A percentile compares a stretch with the other conserved stretches of the same genome.
Evolutionary conservation across 2,888 invertebrate genomes (phyloP).

Genomic region (Ferrisia virgata): DNA sequence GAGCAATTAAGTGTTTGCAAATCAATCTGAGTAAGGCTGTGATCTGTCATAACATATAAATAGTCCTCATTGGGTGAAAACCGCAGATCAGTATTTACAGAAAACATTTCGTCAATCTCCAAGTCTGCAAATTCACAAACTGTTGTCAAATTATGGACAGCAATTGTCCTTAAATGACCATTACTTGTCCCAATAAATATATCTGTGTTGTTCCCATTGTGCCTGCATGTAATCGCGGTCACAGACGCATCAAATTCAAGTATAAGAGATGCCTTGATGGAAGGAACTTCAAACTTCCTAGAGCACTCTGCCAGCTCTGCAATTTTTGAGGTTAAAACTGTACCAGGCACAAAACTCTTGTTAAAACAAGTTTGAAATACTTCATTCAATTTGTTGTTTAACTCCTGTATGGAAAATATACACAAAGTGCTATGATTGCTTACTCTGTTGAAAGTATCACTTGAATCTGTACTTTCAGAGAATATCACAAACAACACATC

Average conservation of each 20-base stretch:
- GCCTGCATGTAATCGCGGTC: conserved; percentile 89
- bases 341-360: no score
- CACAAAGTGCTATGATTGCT: conserved; percentile 72
- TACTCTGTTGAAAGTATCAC: conserved; percentile 60
- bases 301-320: conserved; percentile 81
- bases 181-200: conserved; percentile 90
- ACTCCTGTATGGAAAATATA: conserved; percentile 87
- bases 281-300: conserved; percentile 90
- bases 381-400: conserved; percentile 89
- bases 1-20: conserved; percentile 79
- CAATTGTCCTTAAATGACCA: conserved; percentile 92
- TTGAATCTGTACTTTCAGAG: conserved; percentile 69
- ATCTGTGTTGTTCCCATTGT: conserved; percentile 93
- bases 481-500: conserved; percentile 95
- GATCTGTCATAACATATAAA: conserved; percentile 89
- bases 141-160: conserved; percentile 77
- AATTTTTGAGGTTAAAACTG: no score
- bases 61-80: conserved; percentile 88
- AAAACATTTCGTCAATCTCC: conserved; percentile 69
- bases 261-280: conserved; percentile 86
- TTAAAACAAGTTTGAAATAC: conserved; percentile 95
- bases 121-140: conserved; percentile 88
- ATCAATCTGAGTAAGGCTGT: conserved; percentile 85
- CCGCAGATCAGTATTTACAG: conserved; percentile 84
- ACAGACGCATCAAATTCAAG: conserved; percentile 73